These are phyloP conservation scores for Galemys pyrenaicus DNA, from an alignment of 2,113 vertebrate genomes.

Conservation along the genomic window DNA sequence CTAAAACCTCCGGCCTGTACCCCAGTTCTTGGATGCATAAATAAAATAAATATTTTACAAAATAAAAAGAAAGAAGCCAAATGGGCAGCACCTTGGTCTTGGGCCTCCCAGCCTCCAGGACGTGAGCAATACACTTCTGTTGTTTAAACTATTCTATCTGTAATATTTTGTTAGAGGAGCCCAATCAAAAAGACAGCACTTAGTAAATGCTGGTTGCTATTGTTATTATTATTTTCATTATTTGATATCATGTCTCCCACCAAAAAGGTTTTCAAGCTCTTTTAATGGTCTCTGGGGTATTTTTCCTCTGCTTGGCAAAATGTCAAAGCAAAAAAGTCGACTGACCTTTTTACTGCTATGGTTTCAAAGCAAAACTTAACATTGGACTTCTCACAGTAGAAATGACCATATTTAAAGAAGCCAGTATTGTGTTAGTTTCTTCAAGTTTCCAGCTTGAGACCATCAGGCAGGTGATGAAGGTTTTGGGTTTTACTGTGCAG, in stretches of 20 bases:
- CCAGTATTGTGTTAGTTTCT: not conserved
- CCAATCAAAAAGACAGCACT: not conserved
- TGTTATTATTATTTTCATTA: not conserved
- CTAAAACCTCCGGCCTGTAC: no score
- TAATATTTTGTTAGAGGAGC: not conserved
- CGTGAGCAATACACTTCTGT: not conserved
- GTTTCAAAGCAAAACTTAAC: conserved; percentile 51
- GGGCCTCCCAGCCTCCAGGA: not conserved
- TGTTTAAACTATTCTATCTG: not conserved
- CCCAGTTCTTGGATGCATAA: no score
- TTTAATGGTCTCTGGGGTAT: not conserved
- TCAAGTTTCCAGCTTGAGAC: conserved; percentile 41
- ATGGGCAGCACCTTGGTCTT: not conserved
- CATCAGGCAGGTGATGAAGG: conserved; percentile 44
- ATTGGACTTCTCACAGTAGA: not conserved
- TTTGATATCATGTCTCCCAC: not conserved
- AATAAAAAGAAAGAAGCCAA: no score
- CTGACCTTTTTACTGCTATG: not conserved
- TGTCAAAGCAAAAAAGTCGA: not conserved
- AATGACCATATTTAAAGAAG: not conserved
- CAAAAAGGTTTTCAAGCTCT: conserved; percentile 3
- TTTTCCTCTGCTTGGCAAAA: conserved; percentile 46
- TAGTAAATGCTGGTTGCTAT: not conserved
- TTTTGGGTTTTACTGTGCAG: conserved; percentile 56
- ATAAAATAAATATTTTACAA: no score